These are phyloP conservation scores for Julus scanicus DNA, from an alignment of 2,888 invertebrate genomes.

Conservation along the genomic window DNA sequence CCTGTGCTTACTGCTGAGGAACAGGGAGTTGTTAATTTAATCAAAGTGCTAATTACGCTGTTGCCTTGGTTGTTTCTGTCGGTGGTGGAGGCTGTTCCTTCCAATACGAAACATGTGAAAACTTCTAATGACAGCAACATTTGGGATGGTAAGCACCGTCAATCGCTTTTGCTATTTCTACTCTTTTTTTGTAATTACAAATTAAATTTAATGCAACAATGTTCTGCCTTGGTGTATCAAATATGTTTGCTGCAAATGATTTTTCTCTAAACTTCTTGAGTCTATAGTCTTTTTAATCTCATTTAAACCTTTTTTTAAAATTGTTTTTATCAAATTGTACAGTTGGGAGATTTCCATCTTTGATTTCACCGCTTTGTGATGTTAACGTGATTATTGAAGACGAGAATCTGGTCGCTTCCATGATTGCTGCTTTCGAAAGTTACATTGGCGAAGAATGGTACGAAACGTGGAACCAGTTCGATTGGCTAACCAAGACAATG, in stretches of 20 bases:
- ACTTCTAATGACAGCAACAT: slow-evolving; percentile 18
- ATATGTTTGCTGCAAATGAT: no score
- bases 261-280: no score
- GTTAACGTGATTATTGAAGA: slow-evolving; percentile 75
- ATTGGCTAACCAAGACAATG: slow-evolving; percentile 70
- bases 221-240: no score
- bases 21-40: slow-evolving; percentile 62
- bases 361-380: slow-evolving; percentile 66
- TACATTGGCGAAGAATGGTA: slow-evolving; percentile 72
- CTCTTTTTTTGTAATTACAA: no score
- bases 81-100: slow-evolving; percentile 64
- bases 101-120: slow-evolving; percentile 55
- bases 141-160: background rate
- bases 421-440: slow-evolving; percentile 74
- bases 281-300: no score
- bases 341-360: slow-evolving; percentile 52
- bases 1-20: slow-evolving; percentile 61
- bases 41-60: slow-evolving; percentile 63
- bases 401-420: slow-evolving; percentile 71
- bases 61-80: slow-evolving; percentile 65
- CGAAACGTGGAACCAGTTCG: slow-evolving; percentile 75
- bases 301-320: background rate
- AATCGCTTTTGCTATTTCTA: background rate
- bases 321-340: background rate
- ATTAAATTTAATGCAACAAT: no score